Base-by-base conservation (phyloP, 2,113 vertebrate species). In the Brachionichthys hirsutus region DNA sequence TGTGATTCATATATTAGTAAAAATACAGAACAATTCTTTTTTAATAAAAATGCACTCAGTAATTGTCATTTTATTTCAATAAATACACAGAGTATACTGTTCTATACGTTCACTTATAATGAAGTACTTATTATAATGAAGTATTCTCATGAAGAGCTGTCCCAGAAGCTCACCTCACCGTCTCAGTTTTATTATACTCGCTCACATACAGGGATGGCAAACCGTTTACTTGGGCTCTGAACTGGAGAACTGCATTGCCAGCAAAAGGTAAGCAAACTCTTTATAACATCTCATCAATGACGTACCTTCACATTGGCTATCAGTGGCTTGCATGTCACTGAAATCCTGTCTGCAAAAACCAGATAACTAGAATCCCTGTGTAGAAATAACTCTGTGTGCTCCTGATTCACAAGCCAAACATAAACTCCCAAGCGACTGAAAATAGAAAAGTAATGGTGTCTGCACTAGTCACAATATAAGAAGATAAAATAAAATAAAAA, bases 281-380 rank as follows among this genome's bases (percentile, higher is more conserved):
- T 64, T 72, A 77, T 83, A 77, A 42, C 72, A 22, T 41, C 58
- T 75, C 70, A 83, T 85, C 80, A 85, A 45, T 81, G 70, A 80
- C 70, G 60, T 48, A 60, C 56, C 68, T 71, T 68, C 70, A 65
- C 65, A 73, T 60, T 46, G 56, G 42, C 45, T 15, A 83, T 87
- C 80, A 62, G 64, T 70, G 58, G 62, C 67, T 53, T 36, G 53
- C 78, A 75, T 77, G 45, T 73, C 41, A 66, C 67, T 66, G 60
- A 76, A 79, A 87, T 75, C 64, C 49, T 67, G 70, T 73, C 82
- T 87, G 85, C 68, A 66, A 75, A 56, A 68, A 45, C 13, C 62
- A 73, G 82, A 87, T 85, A 87, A 75, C 57, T 56, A 44, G 35
- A 79, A 70, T 68, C 17, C 20, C 41, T 75, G 24, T 70, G 54